Evolutionary conservation across 1,140 invertebrate species (phyloP), one percentile per base, ranked within the genome.

Genomic region (Euura lappo): DNA sequence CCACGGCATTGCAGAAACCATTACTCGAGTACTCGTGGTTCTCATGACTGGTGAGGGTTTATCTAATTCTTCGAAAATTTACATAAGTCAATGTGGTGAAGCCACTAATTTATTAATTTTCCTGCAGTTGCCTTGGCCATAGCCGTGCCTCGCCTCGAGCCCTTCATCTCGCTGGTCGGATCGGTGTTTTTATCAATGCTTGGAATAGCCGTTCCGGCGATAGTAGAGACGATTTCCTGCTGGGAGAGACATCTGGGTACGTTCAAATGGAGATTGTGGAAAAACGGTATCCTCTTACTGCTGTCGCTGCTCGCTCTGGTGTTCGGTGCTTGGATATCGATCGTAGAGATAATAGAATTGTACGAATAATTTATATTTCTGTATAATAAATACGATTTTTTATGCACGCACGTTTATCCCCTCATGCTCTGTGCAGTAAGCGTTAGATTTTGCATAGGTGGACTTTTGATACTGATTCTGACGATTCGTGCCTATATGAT

Each of bases 141-240:
- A 3, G 86, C 91, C 4, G 92, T 97, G 28, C 95, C 95, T 4
- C 90, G 96, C 75, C 85, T 98, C 66, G 95, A 95, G 72, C 88
- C 96, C 2, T 91, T 98, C 72, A 98, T 98, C 73, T 93, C 95
- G n/a, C 88, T 97, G 45, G 93, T 98, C 11, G 97, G 97, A 8
- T 94, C 97, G 2, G 88, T 97, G 44, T 94, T 94, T 82, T 95
- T 96, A 79, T 95, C 95, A 11, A 93, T 95, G n/a, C 89, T 98
- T 10, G 96, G 96, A 1, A 87, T 94, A 47, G 79, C 74, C 44
- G 81, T 84, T 28, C 97, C 97, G 46, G 92, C 95, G 5, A 81
- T 96, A 11, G 91, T 98, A 42, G 94, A 98, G 81, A 93, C 94
- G 0, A 90, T 93, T 2, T 90, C 92, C 45, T 87, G 88, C 72